Evolutionary conservation across 1,140 invertebrate genomes (phyloP).

Genomic region (Coenobita brevimanus): DNA sequence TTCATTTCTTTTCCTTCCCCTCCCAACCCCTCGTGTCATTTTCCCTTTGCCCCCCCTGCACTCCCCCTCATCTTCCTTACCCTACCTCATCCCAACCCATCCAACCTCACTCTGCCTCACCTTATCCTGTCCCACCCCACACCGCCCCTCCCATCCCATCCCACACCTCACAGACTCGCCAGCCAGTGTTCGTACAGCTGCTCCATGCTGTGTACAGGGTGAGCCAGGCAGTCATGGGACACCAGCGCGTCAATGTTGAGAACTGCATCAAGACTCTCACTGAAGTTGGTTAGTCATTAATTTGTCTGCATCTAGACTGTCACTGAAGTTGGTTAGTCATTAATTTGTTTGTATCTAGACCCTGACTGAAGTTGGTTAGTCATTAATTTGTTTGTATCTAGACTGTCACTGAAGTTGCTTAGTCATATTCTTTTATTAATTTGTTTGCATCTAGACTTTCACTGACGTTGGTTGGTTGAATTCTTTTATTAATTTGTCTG

Average conservation of each 20-base stretch:
- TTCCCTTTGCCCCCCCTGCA: no score
- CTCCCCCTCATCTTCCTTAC: no score
- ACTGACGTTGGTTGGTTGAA: conserved; percentile 92
- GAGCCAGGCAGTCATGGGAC: conserved; percentile 91
- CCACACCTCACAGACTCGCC: conserved; percentile 82
- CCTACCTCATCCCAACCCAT: no score
- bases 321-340: not conserved
- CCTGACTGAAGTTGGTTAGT: conserved; percentile 91
- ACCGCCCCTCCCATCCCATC: not conserved
- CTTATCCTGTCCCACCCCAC: not conserved
- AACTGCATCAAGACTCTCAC: conserved; percentile 95
- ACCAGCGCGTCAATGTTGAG: conserved; percentile 90
- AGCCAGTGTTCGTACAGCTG: conserved; percentile 95
- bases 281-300: conserved; percentile 84
- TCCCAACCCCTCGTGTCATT: no score
- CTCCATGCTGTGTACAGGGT: conserved; percentile 93
- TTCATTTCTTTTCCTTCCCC: no score
- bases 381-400: no score
- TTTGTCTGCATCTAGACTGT: no score
- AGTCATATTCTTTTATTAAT: no score
- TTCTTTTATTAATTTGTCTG: no score
- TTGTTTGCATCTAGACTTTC: conserved; percentile 94
- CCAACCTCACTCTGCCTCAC: no score
- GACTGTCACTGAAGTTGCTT: not conserved
- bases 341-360: conserved; percentile 96